Evolutionary conservation across 2,888 invertebrate genomes (phyloP).

Genomic region (Cerceris rybyensis): DNA sequence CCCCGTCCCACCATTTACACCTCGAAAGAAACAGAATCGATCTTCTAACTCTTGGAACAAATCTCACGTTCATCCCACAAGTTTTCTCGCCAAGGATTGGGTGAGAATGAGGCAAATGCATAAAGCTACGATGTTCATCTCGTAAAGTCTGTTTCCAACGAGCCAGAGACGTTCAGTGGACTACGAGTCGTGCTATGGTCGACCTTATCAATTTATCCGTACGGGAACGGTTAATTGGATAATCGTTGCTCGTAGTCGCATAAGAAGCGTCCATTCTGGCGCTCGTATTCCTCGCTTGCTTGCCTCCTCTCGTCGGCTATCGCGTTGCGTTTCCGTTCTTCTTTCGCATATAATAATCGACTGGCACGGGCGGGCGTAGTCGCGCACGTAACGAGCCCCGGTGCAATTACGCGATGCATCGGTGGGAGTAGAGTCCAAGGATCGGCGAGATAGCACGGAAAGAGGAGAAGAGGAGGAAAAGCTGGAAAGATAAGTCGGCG

Average conservation of each 20-base stretch:
- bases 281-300: conserved; percentile 45
- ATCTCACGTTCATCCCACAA: too few species aligned
- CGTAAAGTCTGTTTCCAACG: conserved; percentile 25
- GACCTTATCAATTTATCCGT: conserved; percentile 61
- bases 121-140: background rate
- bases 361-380: conserved; percentile 27
- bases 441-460: background rate
- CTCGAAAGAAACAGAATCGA: background rate
- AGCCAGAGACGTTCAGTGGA: conserved; percentile 7
- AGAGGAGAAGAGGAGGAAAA: background rate
- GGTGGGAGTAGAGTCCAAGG: background rate
- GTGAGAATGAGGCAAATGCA: background rate
- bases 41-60: conserved; percentile 37
- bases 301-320: conserved; percentile 30
- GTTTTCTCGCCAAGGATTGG: too few species aligned
- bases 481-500: background rate
- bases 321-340: conserved; percentile 46
- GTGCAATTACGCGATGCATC: conserved; percentile 49
- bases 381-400: conserved; percentile 50
- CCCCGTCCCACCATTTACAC: background rate
- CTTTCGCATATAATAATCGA: conserved; percentile 58
- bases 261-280: conserved; percentile 31
- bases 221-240: conserved; percentile 64
- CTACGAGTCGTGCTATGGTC: conserved; percentile 13
- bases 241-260: conserved; percentile 51